Conservation (phyloP, 92 coral and sea anemone genomes). For the Phenganax subtilis region DNA sequence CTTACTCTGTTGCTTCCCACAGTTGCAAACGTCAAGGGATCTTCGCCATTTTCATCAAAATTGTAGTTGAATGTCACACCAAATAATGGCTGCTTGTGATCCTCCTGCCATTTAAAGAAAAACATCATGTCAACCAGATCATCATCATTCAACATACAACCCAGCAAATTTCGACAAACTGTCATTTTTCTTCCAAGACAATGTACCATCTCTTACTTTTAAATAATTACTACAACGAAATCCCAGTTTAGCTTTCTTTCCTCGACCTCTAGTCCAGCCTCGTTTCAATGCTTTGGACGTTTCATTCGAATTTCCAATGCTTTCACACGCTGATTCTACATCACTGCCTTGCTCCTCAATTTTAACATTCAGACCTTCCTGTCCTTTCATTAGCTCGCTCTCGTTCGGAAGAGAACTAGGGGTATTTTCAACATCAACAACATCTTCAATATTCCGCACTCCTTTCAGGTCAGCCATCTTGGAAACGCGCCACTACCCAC, state of each 20-base stretch:
- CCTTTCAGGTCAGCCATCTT: constrained; percentile 18
- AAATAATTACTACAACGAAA: constrained; percentile 84
- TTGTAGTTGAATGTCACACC: constrained; percentile 88
- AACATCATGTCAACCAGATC: neutral
- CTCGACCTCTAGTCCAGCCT: constrained; percentile 60
- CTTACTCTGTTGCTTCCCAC: constrained; percentile 98
- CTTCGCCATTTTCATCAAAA: constrained; percentile 76
- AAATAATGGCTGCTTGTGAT: constrained; percentile 94
- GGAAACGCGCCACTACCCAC: neutral
- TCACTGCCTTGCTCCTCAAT: constrained; percentile 92
- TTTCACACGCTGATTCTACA: constrained; percentile 73
- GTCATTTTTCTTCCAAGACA: neutral
- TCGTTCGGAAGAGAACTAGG: constrained; percentile 17
- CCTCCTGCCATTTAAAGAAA: constrained; percentile 58
- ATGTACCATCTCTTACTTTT: constrained; percentile 54
- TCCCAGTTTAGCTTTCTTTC: constrained; percentile 64
- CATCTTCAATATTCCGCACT: neutral
- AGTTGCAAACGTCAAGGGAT: constrained; percentile 84
- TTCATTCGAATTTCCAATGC: constrained; percentile 69
- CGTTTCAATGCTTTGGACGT: constrained; percentile 62
- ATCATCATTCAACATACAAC: neutral
- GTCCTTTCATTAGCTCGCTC: constrained; percentile 62
- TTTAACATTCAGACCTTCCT: constrained; percentile 60
- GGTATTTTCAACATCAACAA: constrained; percentile 20
- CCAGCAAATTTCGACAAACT: neutral